Evolutionary conservation across 30 jellyfish, hydroid and myxozoan genomes (phyloP).

Genomic region (Morbakka virulenta): DNA sequence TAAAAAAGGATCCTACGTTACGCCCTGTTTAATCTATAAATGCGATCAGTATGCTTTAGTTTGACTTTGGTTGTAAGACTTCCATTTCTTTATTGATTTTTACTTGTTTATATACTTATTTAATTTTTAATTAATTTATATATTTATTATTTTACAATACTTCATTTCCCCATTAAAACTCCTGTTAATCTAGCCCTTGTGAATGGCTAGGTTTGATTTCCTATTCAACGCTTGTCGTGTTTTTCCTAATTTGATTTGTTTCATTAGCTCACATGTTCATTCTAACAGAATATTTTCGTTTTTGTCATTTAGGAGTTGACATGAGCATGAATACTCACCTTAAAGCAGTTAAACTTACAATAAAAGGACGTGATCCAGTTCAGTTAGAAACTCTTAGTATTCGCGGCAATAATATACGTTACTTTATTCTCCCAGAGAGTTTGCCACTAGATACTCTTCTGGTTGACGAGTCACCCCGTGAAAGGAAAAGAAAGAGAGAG

Average conservation of each 20-base stretch:
- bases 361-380: conserved; percentile 91
- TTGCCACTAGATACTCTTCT: conserved; percentile 91
- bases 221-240: too few relatives aligned
- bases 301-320: conserved; percentile 73
- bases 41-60: too few relatives aligned
- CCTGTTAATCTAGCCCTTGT: too few relatives aligned
- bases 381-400: conserved; percentile 90
- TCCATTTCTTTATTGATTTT: too few relatives aligned
- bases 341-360: conserved; percentile 89
- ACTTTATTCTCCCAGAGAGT: conserved; percentile 96
- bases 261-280: background rate
- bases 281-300: background rate
- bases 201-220: too few relatives aligned
- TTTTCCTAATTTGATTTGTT: background rate
- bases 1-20: too few relatives aligned
- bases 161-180: too few relatives aligned
- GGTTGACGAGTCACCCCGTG: conserved; percentile 95
- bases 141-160: too few relatives aligned
- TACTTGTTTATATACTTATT: too few relatives aligned
- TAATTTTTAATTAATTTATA: too few relatives aligned
- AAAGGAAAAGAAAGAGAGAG: conserved; percentile 70
- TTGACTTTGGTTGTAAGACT: too few relatives aligned
- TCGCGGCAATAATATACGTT: conserved; percentile 96
- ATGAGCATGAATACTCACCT: conserved; percentile 98
- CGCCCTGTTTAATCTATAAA: too few relatives aligned